Evolutionary conservation across 2,888 invertebrate species (phyloP), one percentile per base, ranked within the genome.

Genomic region (Morpho deidamia): DNA sequence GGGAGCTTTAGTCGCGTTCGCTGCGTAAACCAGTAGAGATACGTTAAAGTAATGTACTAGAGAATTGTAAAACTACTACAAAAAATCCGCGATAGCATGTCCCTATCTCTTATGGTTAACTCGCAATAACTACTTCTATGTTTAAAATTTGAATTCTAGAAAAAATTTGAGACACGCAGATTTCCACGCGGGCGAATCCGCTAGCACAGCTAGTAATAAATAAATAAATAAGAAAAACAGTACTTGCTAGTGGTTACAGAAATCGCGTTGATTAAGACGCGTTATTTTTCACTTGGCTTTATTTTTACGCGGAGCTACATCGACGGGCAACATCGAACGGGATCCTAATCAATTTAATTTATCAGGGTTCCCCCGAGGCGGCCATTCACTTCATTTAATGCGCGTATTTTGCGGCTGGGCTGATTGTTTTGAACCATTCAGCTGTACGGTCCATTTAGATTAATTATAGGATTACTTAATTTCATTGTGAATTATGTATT

Each of bases 341-440:
- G 85, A 86, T 88, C 86, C 89, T 89, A 89, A 89, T 89, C 89
- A 89, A 88, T 89, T 89, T 89, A 89, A 89, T 89, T 89, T 89
- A 89, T 89, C 89, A 81, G 86, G 86, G 84, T 84, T 88, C 87
- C 86, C 87, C 73, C 67, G 86, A 85, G 87, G 85, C 85, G 77
- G 82, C 85, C 84, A 87, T 89, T 88, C 88, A 87, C 86, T 89
- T 89, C 89, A 87, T 89, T 89, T 89, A 89, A 87, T 88, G 88
- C 89, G 87, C 85, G 88, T 89, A 88, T 88, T 89, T 89, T 89
- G 89, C 83, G 88, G 88, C 81, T 74, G 78, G 80, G 83, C 83
- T 86, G 88, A 89, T 89, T 89, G 89, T 89, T 89, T 89, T 88
- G 85, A 88, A 88, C 86, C 89, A 88, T 87, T 88, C 88, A 82